These are phyloP conservation scores for Solenopsis invicta DNA, from an alignment of 1,140 invertebrate species.

Conservation along the genomic window DNA sequence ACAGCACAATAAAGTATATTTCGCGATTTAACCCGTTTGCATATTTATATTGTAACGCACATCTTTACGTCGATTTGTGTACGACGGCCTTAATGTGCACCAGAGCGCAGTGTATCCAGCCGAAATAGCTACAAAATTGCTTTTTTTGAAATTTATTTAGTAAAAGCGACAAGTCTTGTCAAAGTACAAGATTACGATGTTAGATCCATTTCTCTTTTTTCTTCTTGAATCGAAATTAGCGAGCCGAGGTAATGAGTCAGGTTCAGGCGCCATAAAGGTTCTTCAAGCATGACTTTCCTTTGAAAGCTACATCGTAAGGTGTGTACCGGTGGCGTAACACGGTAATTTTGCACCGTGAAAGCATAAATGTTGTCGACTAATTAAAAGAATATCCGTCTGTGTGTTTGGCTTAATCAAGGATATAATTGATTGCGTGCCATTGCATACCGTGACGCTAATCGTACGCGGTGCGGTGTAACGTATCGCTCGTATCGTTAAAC, in stretches of 20 bases:
- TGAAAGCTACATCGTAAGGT: slow-evolving; percentile 24
- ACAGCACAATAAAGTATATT: too few species aligned
- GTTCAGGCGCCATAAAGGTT: slow-evolving; percentile 49
- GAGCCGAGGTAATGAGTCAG: slow-evolving; percentile 37
- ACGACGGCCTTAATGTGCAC: too few species aligned
- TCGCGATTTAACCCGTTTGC: too few species aligned
- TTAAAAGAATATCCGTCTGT: slow-evolving; percentile 63
- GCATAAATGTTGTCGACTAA: slow-evolving; percentile 59
- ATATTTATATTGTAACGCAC: too few species aligned
- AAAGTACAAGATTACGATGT: neutral
- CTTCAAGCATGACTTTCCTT: slow-evolving; percentile 50
- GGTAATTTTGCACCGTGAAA: slow-evolving; percentile 43
- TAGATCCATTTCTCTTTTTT: neutral
- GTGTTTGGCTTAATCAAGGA: neutral
- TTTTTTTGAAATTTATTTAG: neutral
- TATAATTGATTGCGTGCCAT: slow-evolving; percentile 59
- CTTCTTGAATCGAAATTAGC: slow-evolving; percentile 3
- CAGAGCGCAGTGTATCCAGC: too few species aligned
- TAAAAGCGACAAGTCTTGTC: neutral
- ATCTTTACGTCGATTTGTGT: too few species aligned
- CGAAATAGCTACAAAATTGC: neutral
- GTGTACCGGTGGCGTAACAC: slow-evolving; percentile 16
- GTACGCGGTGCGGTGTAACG: slow-evolving; percentile 28
- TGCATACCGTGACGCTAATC: slow-evolving; percentile 56
- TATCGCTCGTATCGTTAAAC: slow-evolving; percentile 11